Evolutionary conservation across 2,113 vertebrate species (phyloP).

Genomic region (Psilopsiagon aurifrons): DNA sequence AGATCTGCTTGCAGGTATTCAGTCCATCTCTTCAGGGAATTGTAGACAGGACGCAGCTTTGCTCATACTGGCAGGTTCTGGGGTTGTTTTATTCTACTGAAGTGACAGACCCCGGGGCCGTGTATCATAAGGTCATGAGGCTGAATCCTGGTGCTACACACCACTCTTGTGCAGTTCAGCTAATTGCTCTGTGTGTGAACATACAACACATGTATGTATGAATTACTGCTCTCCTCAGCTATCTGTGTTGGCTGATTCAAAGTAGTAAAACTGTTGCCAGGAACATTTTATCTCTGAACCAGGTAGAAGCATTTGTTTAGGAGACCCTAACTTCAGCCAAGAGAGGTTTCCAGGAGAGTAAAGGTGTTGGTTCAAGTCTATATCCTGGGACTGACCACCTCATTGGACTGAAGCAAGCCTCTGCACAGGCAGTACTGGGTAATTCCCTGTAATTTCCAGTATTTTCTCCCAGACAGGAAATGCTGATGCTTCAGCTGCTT

Average conservation of each 20-base stretch:
- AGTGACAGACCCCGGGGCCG: background rate
- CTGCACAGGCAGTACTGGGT: background rate
- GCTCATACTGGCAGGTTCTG: background rate
- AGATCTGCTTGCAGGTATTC: background rate
- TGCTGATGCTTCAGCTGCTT: background rate
- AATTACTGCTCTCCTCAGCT: background rate
- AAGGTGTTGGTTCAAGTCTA: background rate
- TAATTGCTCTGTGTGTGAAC: background rate
- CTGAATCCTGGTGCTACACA: background rate
- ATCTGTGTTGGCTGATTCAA: background rate
- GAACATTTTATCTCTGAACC: background rate
- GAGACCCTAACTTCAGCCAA: background rate
- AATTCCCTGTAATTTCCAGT: background rate
- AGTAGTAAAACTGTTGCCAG: background rate
- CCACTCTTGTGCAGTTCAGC: background rate
- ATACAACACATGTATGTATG: fast-evolving
- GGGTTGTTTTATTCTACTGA: background rate
- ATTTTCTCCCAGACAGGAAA: background rate
- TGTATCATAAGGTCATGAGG: background rate
- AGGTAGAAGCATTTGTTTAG: background rate
- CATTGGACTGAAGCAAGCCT: background rate
- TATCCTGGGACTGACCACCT: background rate
- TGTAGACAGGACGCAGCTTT: conserved; percentile 20
- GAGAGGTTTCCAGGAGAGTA: background rate
- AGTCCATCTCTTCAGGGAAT: background rate